Percentiles rank a stretch among this genome's conserved stretches.
Evolutionary conservation across 92 coral and sea anemone genomes (phyloP).

Genomic region (Micromussa lordhowensis): DNA sequence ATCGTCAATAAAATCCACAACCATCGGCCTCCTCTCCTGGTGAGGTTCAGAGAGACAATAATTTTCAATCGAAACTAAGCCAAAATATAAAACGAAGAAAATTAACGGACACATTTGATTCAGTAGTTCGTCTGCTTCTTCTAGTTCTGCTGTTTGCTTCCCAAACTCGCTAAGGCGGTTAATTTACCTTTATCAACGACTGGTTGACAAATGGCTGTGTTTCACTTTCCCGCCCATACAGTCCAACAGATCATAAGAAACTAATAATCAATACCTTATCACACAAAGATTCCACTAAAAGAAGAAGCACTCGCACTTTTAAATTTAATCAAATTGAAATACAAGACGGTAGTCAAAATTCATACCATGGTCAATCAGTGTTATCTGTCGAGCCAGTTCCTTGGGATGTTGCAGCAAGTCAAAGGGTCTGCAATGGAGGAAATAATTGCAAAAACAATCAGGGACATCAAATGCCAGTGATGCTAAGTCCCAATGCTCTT

Average conservation of each 20-base stretch:
- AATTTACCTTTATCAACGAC: too few species aligned
- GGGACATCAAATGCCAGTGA: background rate
- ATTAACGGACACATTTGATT: background rate
- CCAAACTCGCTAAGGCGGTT: too few species aligned
- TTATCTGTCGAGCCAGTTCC: slow-evolving; percentile 93
- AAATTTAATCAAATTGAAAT: background rate
- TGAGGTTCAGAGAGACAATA: background rate
- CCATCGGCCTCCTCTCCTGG: background rate
- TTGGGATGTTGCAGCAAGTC: slow-evolving; percentile 88
- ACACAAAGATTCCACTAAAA: too few species aligned
- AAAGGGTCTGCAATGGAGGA: slow-evolving; percentile 53
- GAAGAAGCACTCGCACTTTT: too few species aligned
- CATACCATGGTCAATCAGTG: slow-evolving; percentile 92
- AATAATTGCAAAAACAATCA: background rate
- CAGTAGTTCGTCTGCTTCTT: too few species aligned
- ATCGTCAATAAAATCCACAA: background rate
- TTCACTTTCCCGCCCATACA: too few species aligned
- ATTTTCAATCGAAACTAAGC: background rate
- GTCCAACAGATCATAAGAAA: too few species aligned
- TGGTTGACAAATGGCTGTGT: too few species aligned
- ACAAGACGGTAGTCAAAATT: background rate
- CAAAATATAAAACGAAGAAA: background rate
- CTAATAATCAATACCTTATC: too few species aligned
- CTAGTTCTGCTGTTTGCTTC: too few species aligned
- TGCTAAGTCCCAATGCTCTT: background rate